A percentile compares a stretch with the other conserved stretches of the same genome.
phyloP scores from a whole-genome alignment of 2,888 invertebrate species.

The Macaria liturata region DNA sequence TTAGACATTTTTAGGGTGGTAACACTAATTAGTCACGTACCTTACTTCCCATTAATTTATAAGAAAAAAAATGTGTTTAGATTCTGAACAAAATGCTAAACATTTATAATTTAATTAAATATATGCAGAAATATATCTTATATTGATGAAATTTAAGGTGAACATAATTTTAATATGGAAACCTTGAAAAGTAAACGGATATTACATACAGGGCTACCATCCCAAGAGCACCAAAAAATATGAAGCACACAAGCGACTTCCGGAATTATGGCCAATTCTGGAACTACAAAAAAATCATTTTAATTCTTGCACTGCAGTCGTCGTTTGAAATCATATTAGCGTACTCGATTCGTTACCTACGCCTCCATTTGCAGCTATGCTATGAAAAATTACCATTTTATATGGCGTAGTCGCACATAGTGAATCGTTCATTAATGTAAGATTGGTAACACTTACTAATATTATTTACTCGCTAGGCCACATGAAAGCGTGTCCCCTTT shows the following conservation, averaged over 20 bases:
- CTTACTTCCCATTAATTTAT: no score
- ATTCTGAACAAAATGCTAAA: no score
- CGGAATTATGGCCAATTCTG: slow-evolving; percentile 47
- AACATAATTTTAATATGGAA: no score
- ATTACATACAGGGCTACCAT: no score
- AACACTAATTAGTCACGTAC: no score
- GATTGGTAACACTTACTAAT: slow-evolving; percentile 83
- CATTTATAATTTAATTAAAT: no score
- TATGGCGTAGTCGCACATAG: slow-evolving; percentile 83
- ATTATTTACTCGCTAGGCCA: slow-evolving; percentile 76
- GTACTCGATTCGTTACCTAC: slow-evolving; percentile 72
- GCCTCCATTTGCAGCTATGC: slow-evolving; percentile 80
- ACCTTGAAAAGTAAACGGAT: no score
- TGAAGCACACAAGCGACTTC: slow-evolving; percentile 49
- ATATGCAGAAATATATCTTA: no score
- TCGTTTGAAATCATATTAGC: slow-evolving; percentile 77
- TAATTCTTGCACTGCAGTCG: slow-evolving; percentile 71
- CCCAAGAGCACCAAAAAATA: no score
- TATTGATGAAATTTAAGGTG: no score
- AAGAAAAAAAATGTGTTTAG: no score
- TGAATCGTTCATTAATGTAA: slow-evolving; percentile 84
- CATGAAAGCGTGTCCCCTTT: slow-evolving; percentile 75
- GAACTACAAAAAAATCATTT: slow-evolving; percentile 61
- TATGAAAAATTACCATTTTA: slow-evolving; percentile 79
- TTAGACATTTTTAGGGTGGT: no score